These are phyloP conservation scores for Pygathrix nemaeus DNA, from an alignment of 2,113 vertebrate species.

Conservation along the genomic window DNA sequence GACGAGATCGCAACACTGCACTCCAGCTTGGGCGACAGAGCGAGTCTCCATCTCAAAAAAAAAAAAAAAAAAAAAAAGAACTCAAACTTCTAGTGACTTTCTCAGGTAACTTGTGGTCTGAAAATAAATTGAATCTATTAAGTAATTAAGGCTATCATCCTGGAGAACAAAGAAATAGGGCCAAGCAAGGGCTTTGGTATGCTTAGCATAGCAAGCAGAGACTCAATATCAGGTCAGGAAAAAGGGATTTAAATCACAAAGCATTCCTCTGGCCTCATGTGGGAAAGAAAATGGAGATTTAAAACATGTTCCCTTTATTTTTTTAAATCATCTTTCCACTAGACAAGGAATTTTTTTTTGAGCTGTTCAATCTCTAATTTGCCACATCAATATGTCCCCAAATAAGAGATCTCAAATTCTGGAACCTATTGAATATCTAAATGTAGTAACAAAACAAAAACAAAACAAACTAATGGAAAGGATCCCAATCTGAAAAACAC, in stretches of 20 bases:
- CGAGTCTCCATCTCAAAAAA: too few species aligned
- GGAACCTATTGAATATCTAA: neutral
- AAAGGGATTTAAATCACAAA: neutral
- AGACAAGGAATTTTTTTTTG: neutral
- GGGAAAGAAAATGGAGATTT: neutral
- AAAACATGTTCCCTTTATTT: neutral
- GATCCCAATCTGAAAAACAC: neutral
- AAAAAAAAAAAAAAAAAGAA: too few species aligned
- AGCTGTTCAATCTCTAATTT: neutral
- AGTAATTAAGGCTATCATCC: neutral
- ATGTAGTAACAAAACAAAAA: constrained; percentile 10
- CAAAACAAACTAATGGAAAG: neutral
- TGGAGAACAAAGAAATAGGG: neutral
- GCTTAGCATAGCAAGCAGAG: neutral
- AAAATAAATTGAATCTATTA: neutral
- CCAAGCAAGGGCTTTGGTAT: neutral
- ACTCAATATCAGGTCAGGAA: neutral
- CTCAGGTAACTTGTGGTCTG: neutral
- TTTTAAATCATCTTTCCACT: neutral
- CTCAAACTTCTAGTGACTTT: neutral
- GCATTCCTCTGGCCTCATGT: neutral
- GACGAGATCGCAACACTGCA: too few species aligned
- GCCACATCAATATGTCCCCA: neutral
- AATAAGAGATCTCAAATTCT: neutral
- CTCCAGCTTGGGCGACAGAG: too few species aligned